Evolutionary conservation across 2,888 invertebrate genomes (phyloP).

Genomic region (Eupithecia tripunctaria): DNA sequence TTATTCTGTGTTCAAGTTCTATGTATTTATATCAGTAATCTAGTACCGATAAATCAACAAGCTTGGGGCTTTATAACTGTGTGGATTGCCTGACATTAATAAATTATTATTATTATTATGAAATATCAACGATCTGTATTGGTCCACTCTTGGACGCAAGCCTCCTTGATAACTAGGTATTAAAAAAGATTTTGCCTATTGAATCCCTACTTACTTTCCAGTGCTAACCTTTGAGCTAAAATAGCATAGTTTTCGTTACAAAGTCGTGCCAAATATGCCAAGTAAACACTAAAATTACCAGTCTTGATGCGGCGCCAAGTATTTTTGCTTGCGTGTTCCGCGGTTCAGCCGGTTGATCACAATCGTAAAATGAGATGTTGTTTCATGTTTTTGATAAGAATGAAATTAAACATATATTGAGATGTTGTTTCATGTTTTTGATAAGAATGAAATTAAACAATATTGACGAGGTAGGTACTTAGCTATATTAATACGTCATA

Average conservation of each 20-base stretch:
- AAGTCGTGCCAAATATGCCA: conserved; percentile 17
- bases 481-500: too few species aligned
- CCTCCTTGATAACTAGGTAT: background rate
- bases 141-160: too few species aligned
- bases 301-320: conserved; percentile 31
- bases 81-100: too few species aligned
- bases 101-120: too few species aligned
- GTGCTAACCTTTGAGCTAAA: background rate
- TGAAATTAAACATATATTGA: conserved; percentile 49
- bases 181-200: background rate
- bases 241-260: conserved; percentile 14
- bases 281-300: conserved; percentile 27
- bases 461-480: too few species aligned
- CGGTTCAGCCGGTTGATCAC: conserved; percentile 54
- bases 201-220: conserved; percentile 2
- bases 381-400: conserved; percentile 64
- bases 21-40: too few species aligned
- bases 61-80: too few species aligned
- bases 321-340: conserved; percentile 61
- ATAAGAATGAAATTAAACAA: conserved; percentile 45
- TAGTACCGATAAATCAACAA: too few species aligned
- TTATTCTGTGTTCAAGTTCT: too few species aligned
- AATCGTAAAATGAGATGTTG: conserved; percentile 75
- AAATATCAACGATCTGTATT: too few species aligned
- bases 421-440: conserved; percentile 73